Evolutionary conservation across 1,140 invertebrate species (phyloP), one percentile per base, ranked within the genome.

Genomic region (Diabrotica virgifera): DNA sequence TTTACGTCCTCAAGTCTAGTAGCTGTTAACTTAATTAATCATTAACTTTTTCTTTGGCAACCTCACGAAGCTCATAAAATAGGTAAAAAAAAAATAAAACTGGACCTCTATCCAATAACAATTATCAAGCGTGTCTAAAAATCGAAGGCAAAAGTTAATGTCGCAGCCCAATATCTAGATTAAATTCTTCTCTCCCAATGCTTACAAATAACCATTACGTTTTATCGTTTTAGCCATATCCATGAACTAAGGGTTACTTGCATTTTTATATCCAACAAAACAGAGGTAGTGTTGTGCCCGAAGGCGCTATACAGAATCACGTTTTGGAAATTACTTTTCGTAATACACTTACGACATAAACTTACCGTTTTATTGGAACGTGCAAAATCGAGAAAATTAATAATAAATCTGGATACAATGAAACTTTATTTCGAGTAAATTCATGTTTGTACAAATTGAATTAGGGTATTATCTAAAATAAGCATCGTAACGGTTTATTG

Each of bases 341-440:
- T 46, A 46, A 46, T 46, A n/a, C 40, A 46, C 40, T 46, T n/a
- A 46, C 40, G 40, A 46, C n/a, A 46, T 46, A 46, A 46, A 46
- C 40, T 46, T 46, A 8, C 40, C 5, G 40, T 46, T 46, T 46
- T 46, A 10, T 10, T 46, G 8, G 40, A 46, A 46, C n/a, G 40
- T 10, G n/a, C n/a, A 46, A 46, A 46, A 46, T 46, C n/a, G 40
- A n/a, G n/a, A 46, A 46, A 46, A 46, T 46, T 6, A 46, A 46
- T 2, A 10, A 46, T 5, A 46, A 9, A 46, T 46, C 24, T 24
- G 24, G 24, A 1, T 24, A 24, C 24, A 24, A 24, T 24, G 24
- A 24, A 24, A 24, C 24, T 24, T 24, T 24, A 24, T 24, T 24
- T 24, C 1, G 24, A 24, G 24, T 24, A 24, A 24, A 24, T 24